Evolutionary conservation across 2,113 vertebrate genomes (phyloP), one percentile per base, ranked within the genome.

Genomic region (Isichthys henryi): DNA sequence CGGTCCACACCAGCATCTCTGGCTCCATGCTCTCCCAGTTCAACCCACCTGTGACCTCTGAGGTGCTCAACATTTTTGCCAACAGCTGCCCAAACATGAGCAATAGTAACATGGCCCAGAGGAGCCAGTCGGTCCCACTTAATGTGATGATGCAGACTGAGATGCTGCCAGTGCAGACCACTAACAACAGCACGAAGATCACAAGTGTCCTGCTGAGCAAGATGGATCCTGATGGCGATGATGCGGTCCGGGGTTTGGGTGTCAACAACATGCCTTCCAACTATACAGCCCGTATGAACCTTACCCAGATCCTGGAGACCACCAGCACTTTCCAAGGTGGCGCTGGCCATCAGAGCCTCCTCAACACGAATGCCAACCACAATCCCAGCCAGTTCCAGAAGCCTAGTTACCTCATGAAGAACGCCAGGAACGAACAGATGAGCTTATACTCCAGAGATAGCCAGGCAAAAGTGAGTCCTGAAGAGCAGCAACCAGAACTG

Each of bases 241-340:
- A 99, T 90, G 95, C 98, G 6, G 96, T 99, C 62, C 96, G 98
- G 88, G 98, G 98, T 90, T 95, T 99, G 93, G 98, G 98, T 92
- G 96, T 99, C 80, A 99, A 99, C 94, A 99, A 99, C 94, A 94
- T 99, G 93, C 97, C 98, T 80, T 98, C 98, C 82, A 99, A 99
- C 95, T 99, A 99, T 93, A 99, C 98, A 39, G 98, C 98, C 90
- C 96, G 98, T 88, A 98, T 99, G 98, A 99, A 99, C 96, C 98
- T 99, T 93, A 99, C 98, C 17, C 98, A 99, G 94, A 99, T 99
- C 92, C 95, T 99, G 91, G 98, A 99, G 96, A 98, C 98, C 21
- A 97, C 97, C 27, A 90, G 90, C 8, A 86, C 80, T 23, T 86
- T 50, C 62, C 39, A 17, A 9, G 62, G 80, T 31, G 48, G 77